Conservation (phyloP, 1,140 invertebrate genomes). For the Cyclina sinensis region DNA sequence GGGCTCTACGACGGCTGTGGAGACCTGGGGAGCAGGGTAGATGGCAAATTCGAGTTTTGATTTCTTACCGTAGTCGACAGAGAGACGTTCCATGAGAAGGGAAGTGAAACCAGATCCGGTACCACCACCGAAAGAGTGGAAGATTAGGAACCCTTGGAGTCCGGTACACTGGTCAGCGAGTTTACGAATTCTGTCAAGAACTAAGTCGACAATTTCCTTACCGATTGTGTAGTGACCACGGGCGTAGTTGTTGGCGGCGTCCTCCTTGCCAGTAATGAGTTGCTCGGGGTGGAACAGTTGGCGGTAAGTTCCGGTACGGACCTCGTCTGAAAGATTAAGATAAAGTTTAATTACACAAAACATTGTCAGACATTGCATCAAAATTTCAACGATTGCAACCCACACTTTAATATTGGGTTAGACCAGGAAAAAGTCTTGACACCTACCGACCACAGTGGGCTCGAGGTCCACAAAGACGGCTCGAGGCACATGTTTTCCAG, state of each 20-base stretch:
- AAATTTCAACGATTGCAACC: no score
- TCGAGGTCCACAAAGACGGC: constrained; percentile 87
- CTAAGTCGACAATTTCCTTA: constrained; percentile 74
- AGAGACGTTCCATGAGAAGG: constrained; percentile 94
- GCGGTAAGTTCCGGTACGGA: constrained; percentile 73
- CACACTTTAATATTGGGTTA: no score
- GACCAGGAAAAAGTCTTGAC: no score
- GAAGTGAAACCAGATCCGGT: constrained; percentile 96
- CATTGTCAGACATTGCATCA: background rate
- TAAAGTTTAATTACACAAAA: background rate
- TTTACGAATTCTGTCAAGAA: constrained; percentile 84
- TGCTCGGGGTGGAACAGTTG: constrained; percentile 74
- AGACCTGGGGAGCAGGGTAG: constrained; percentile 95
- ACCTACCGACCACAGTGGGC: constrained; percentile 86
- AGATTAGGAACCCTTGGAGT: constrained; percentile 92
- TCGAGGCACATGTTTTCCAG: constrained; percentile 86
- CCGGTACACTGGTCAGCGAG: constrained; percentile 74
- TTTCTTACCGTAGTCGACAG: constrained; percentile 96
- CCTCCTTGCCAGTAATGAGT: constrained; percentile 90
- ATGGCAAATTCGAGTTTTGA: constrained; percentile 96
- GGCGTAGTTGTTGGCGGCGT: constrained; percentile 90
- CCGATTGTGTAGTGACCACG: constrained; percentile 85
- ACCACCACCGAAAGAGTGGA: constrained; percentile 96
- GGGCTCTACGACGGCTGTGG: constrained; percentile 86
- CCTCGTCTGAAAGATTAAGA: constrained; percentile 14